Evolutionary conservation across 2,113 vertebrate genomes (phyloP), one percentile per base, ranked within the genome.

Genomic region (Sisor rabdophorus): DNA sequence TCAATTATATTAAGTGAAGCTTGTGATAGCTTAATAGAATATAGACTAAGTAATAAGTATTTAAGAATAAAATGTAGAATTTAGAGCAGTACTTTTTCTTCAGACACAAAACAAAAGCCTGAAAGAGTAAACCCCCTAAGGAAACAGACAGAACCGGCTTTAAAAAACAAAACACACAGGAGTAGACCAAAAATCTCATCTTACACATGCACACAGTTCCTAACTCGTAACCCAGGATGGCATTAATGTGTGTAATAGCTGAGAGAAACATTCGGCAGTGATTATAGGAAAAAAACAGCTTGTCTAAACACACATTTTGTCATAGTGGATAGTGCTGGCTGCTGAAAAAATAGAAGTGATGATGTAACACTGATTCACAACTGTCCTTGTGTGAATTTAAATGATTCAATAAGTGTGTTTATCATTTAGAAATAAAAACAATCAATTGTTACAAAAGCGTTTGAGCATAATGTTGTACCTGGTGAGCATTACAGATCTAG

Each of bases 71-170:
- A 36, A 59, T 54, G 44, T 44, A 9, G 48, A 76, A 71, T 76
- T 61, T 58, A 72, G 26, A 71, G 73, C 56, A 22, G 12, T 36
- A 24, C 71, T 28, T 78, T 61, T 52, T 79, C 61, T 77, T 79
- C 48, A n/a, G 10, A 16, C 36, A 26, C 30, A 55, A 59, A 76
- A 60, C 20, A 54, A 73, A 71, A 58, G 50, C 24, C 16, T 30
- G 70, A 40, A 74, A 75, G 64, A 67, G 2, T 44, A 81, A 73
- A 61, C 81, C 65, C 65, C 81, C 65, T 71, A 32, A 32, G 72
- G 59, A 64, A 78, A 65, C 40, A n/a, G 17, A 59, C 50, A 59
- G 75, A 48, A 56, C 74, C 5, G 22, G 19, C 56, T 77, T 70
- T 36, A 50, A 30, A 11, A 52, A 24, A 70, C 36, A 78, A 78